Percentiles rank a stretch among this genome's conserved stretches.
phyloP scores from a whole-genome alignment of 2,888 invertebrate genomes.

The Bruchidius siliquastri region DNA sequence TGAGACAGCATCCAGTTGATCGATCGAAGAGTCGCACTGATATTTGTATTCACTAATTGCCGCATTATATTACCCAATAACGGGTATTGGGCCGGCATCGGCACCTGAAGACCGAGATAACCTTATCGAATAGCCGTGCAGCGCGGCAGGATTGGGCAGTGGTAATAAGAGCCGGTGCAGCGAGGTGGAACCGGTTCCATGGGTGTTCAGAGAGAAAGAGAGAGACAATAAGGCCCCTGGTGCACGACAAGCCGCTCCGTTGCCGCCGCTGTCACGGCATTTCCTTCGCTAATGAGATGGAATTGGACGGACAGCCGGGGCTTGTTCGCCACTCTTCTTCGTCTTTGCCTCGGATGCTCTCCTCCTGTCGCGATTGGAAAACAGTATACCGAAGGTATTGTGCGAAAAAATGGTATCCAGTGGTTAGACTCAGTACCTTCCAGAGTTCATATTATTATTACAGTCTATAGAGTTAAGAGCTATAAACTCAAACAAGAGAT shows the following conservation, averaged over 20 bases:
- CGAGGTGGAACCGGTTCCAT: constrained; percentile 5
- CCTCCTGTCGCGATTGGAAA: not conserved
- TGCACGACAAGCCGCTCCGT: constrained; percentile 41
- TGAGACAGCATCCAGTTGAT: no score
- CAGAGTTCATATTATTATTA: no score
- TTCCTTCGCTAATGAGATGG: constrained; percentile 50
- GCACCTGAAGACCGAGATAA: constrained; percentile 42
- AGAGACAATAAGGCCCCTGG: constrained; percentile 40
- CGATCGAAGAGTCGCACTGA: not conserved
- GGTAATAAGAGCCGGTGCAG: constrained; percentile 34
- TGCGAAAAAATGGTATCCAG: not conserved
- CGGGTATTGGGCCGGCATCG: constrained; percentile 33
- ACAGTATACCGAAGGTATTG: not conserved
- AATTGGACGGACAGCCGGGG: constrained; percentile 49
- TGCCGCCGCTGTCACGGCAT: constrained; percentile 47
- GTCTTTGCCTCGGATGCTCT: not conserved
- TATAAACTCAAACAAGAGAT: no score
- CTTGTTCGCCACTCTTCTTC: constrained; percentile 34
- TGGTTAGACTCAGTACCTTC: not conserved
- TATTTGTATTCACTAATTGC: constrained; percentile 36
- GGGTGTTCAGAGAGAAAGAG: constrained; percentile 6
- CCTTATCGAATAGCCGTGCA: constrained; percentile 45
- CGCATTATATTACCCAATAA: constrained; percentile 40
- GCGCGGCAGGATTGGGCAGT: constrained; percentile 39
- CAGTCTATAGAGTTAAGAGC: no score